These are phyloP conservation scores for Nerophis lumbriciformis DNA, from an alignment of 2,113 vertebrate genomes.

Conservation along the genomic window DNA sequence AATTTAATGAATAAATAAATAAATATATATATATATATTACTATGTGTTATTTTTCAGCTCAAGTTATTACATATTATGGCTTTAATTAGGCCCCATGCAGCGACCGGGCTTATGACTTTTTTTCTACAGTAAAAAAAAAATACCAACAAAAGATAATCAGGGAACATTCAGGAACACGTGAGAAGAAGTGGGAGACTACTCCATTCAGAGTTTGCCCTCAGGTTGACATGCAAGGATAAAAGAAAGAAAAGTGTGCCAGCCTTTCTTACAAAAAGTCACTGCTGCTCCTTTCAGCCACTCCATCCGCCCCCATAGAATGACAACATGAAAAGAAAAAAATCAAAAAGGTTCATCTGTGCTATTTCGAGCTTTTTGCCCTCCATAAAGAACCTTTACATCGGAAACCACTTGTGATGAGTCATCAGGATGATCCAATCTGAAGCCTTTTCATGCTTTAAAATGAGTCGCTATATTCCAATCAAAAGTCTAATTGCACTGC, in stretches of 20 bases:
- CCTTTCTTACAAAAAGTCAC: constrained; percentile 30
- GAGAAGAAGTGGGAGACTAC: constrained; percentile 20
- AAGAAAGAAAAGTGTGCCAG: constrained; percentile 28
- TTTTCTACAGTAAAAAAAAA: constrained; percentile 33
- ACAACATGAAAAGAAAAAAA: not conserved
- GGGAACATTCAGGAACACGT: constrained; percentile 51
- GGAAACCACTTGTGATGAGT: constrained; percentile 15
- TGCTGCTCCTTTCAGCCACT: constrained; percentile 36
- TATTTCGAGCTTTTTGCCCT: constrained; percentile 36
- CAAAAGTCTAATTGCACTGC: constrained; percentile 27
- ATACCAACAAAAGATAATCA: constrained; percentile 34
- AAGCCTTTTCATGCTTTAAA: constrained; percentile 18
- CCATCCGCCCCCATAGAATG: constrained; percentile 16
- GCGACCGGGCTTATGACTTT: constrained; percentile 43
- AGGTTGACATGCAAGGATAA: constrained; percentile 27
- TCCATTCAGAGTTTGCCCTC: constrained; percentile 34
- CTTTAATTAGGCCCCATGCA: not conserved
- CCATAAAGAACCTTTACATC: constrained; percentile 26
- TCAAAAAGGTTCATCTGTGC: constrained; percentile 43
- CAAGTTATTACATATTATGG: not conserved
- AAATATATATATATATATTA: no score
- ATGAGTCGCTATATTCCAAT: constrained; percentile 20
- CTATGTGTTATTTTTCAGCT: no score
- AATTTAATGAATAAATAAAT: no score
- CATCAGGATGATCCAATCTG: constrained; percentile 24